These are phyloP conservation scores for Climacteris rufus DNA, from an alignment of 2,113 vertebrate species.

Conservation along the genomic window DNA sequence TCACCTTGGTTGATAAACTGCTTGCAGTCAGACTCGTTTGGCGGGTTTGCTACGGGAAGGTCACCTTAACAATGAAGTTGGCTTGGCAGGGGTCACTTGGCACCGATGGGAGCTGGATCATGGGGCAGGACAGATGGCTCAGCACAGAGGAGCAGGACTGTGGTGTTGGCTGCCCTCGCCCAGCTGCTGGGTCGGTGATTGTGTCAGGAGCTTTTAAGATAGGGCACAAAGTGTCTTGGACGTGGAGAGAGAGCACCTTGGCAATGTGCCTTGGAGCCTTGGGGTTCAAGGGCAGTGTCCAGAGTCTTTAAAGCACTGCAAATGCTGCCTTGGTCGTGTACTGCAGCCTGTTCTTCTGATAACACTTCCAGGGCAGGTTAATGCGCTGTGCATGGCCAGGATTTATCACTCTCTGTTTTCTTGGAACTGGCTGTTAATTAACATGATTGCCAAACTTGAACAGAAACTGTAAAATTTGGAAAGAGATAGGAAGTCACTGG, in stretches of 20 bases:
- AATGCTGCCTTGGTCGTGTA: fast-evolving
- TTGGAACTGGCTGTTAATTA: neutral
- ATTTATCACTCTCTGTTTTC: neutral
- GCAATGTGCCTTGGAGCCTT: neutral
- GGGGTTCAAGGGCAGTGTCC: neutral
- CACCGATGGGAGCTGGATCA: neutral
- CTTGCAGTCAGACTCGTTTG: slow-evolving; percentile 10
- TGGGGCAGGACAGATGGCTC: neutral
- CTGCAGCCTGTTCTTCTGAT: neutral
- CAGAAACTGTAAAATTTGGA: neutral
- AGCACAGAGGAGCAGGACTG: neutral
- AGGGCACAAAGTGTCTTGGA: neutral
- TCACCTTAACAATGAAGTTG: slow-evolving; percentile 10
- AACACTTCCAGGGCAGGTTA: neutral
- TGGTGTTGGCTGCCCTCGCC: neutral
- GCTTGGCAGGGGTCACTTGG: neutral
- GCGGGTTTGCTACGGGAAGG: neutral
- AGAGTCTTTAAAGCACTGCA: neutral
- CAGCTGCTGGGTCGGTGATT: neutral
- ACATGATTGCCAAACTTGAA: neutral
- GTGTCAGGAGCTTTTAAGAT: neutral
- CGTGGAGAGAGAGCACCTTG: neutral
- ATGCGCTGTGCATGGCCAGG: neutral
- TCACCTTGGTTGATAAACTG: neutral
- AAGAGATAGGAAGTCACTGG: neutral